A percentile compares a stretch with the other conserved stretches of the same genome.
Conservation (phyloP, 2,113 vertebrate species). For the Elachura formosa region DNA sequence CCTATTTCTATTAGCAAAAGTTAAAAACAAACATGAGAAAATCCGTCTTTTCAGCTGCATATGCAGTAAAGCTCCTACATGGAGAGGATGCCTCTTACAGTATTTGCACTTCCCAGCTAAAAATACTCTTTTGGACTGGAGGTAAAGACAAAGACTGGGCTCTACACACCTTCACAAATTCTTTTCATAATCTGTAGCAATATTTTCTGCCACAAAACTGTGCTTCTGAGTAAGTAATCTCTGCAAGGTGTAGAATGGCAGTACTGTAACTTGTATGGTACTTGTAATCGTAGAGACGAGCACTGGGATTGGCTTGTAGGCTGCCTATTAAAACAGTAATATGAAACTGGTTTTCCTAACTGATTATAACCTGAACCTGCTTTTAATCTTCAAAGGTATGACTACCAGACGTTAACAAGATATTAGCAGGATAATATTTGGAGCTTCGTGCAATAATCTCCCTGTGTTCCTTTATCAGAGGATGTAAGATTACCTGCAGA, state of each 20-base stretch:
- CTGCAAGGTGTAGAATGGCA: background rate
- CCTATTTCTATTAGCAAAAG: background rate
- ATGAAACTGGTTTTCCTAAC: background rate
- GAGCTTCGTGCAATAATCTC: background rate
- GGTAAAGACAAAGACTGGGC: background rate
- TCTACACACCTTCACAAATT: background rate
- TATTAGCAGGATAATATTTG: background rate
- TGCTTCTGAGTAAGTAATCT: background rate
- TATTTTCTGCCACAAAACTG: background rate
- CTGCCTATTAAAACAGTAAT: background rate
- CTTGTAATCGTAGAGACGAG: no score
- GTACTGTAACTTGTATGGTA: background rate
- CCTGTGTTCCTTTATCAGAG: background rate
- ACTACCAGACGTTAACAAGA: background rate
- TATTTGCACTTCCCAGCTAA: background rate
- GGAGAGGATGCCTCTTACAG: background rate
- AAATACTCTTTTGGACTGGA: background rate
- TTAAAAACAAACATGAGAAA: background rate
- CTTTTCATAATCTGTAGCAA: background rate
- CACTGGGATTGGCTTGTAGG: background rate
- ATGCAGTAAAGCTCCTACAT: background rate
- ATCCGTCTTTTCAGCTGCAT: background rate
- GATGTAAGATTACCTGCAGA: slow-evolving; percentile 80
- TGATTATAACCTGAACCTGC: background rate
- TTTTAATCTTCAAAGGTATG: background rate